phyloP scores from a whole-genome alignment of 2,888 invertebrate species.

The Oscheius sp. region DNA sequence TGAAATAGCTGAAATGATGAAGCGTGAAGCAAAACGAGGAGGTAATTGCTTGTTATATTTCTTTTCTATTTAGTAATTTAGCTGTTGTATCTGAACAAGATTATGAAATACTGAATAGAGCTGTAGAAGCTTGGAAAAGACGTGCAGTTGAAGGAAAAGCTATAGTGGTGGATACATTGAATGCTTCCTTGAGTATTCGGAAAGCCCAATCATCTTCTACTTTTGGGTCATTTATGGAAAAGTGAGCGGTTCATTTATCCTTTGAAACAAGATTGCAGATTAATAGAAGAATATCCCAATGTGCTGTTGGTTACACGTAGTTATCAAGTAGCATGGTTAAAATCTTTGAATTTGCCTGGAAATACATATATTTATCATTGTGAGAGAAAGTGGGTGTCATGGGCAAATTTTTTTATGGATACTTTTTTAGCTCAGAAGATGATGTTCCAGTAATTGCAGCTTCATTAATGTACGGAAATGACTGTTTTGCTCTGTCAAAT shows the following conservation, averaged over 20 bases:
- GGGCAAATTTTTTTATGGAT: background rate
- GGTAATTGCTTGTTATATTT: too few relatives aligned
- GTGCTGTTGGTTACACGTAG: background rate
- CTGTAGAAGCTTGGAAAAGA: background rate
- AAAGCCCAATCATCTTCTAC: background rate
- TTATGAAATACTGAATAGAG: background rate
- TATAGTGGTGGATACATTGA: background rate
- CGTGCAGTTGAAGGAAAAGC: background rate
- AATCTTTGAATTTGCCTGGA: background rate
- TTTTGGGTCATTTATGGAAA: background rate
- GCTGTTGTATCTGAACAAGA: background rate
- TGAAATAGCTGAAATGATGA: too few relatives aligned
- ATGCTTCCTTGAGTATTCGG: background rate
- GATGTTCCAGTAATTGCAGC: conserved; percentile 47
- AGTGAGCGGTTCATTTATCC: background rate
- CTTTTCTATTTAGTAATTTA: background rate
- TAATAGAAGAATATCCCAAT: background rate
- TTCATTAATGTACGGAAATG: conserved; percentile 46
- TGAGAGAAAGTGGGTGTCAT: background rate
- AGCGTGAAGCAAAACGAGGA: too few relatives aligned
- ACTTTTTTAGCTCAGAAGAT: conserved; percentile 46
- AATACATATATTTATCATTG: background rate
- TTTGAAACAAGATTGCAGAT: background rate
- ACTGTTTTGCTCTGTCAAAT: conserved; percentile 43
- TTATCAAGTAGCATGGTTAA: background rate